Evolutionary conservation across 1,140 invertebrate species (phyloP), one percentile per base, ranked within the genome.

Genomic region (Drosophila bifasciata): DNA sequence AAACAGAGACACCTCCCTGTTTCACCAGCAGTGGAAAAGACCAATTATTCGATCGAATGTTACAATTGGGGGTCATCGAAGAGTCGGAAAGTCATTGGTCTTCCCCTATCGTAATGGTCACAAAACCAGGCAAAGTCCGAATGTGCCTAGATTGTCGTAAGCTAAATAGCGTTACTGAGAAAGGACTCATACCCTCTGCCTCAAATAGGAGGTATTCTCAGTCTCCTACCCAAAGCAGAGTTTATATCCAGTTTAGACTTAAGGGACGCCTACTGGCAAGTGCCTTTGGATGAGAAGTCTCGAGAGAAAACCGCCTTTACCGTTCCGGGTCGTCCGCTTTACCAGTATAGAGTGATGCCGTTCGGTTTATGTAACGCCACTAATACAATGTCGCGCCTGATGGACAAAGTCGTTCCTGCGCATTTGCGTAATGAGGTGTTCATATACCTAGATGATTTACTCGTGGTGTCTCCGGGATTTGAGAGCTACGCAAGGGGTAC

Each of bases 111-210:
- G 19, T 21, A 3, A 21, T 21, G 19, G 19, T 21, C 3, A 21
- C 3, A 3, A 21, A 21, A 21, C 19, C 19, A 0, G 19, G 19
- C 1, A 4, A 52, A 5, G 40, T 52, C 5, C 7, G 57, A 9
- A 9, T 60, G 4, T 60, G 57, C 6, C 13, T 50, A 3, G 58
- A 60, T 39, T 16, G 16, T 3, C 19, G 45, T 1, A 60, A 41
- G n/a, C 23, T 68, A 0, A 55, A 61, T 32, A 15, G 7, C 1
- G 57, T 61, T 1, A 68, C 57, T 0, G 13, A 23, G n/a, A 19
- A 68, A 68, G 5, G 44, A 68, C 44, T 50, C 57, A 3, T 57
- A 57, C 9, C 55, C 43, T 1, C 19, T 46, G 25, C 57, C 57
- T 5, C 19, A 39, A 16, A 19, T 49, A 16, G 36, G 40, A 1